These are phyloP conservation scores for Telmatherina bonti DNA, from an alignment of 2,797 vertebrate genomes.

Conservation along the genomic window DNA sequence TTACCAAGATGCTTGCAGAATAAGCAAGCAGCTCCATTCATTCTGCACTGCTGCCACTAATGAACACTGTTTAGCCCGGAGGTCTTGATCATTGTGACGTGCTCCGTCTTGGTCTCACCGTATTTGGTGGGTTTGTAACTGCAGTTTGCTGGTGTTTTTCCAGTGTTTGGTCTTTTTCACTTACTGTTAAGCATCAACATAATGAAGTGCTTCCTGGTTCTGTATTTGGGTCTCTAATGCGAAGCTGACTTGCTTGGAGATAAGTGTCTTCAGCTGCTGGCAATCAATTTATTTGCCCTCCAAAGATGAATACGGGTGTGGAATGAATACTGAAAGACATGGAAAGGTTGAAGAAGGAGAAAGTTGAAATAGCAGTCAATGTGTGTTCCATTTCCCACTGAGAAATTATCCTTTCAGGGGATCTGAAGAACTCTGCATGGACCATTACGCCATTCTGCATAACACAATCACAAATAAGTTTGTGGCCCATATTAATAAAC, in stretches of 20 bases:
- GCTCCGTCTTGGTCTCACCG: slow-evolving; percentile 61
- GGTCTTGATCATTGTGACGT: slow-evolving; percentile 71
- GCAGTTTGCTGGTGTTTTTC: slow-evolving; percentile 57
- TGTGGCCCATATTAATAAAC: slow-evolving; percentile 49
- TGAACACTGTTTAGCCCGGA: slow-evolving; percentile 72
- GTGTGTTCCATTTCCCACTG: slow-evolving; percentile 49
- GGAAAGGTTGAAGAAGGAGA: slow-evolving; percentile 58
- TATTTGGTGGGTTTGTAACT: slow-evolving; percentile 55
- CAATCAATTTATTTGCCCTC: slow-evolving; percentile 81
- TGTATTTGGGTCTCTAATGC: slow-evolving; percentile 70
- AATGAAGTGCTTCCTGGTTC: slow-evolving; percentile 77
- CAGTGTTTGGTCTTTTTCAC: slow-evolving; percentile 58
- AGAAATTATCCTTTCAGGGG: slow-evolving; percentile 70
- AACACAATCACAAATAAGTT: slow-evolving; percentile 69
- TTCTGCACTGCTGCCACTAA: slow-evolving; percentile 75
- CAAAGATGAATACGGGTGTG: slow-evolving; percentile 73
- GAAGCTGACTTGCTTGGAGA: slow-evolving; percentile 69
- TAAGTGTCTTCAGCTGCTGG: slow-evolving; percentile 82
- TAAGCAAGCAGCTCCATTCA: slow-evolving; percentile 78
- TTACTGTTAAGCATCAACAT: slow-evolving; percentile 69
- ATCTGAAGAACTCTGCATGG: slow-evolving; percentile 70
- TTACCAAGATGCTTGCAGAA: slow-evolving; percentile 68
- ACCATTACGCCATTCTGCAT: slow-evolving; percentile 71
- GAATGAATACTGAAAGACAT: slow-evolving; percentile 66
- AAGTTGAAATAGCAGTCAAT: slow-evolving; percentile 58